Base-by-base conservation (phyloP, 2,113 vertebrate species). In the Ciconia boyciana region DNA sequence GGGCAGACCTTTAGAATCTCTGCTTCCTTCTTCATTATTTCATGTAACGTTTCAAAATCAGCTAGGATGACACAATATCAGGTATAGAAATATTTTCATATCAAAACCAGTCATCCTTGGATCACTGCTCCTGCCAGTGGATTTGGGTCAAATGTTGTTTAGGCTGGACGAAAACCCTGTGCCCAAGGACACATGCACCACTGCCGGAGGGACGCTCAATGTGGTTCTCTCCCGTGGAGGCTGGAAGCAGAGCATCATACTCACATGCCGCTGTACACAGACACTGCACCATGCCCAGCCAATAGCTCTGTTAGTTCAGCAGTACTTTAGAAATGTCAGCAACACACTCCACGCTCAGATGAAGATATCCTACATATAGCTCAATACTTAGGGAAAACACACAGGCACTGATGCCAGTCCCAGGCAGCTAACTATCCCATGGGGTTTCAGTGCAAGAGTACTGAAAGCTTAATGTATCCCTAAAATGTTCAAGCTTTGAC, bases 221-320 rank as follows among this genome's bases (percentile, higher is more conserved):
- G 43, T 0, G 31, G 57, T 2, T 81, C 22, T 49, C 10, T 36
- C 22, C 58, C 1, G 0, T 1, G 18, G 8, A 11, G 49, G 49
- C 39, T 65, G 68, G 41, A 39, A 69, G 58, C 49, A 65, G 51
- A 81, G 60, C 58, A 34, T 29, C 4, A 9, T 7, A 24, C 22
- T 55, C 57, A n/a, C 41, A 2, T 7, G 41, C 12, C 2, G 1
- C 34, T 13, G 24, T 3, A n/a, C 52, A 19, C 29, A 48, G 18
- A 49, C 43, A 18, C 12, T 18, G 51, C 65, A 3, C n/a, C 64
- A 10, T 1, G 1, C 17, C 25, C 28, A 87, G 29, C 31, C 28
- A 39, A 18, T 1, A 60, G 16, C 58, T 41, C 80, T 28, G 28
- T 3, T 7, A 28, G 4, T 2, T 11, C 15, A 7, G 41, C 72